phyloP scores from a whole-genome alignment of 2,888 invertebrate genomes.

The Tipula helvola region DNA sequence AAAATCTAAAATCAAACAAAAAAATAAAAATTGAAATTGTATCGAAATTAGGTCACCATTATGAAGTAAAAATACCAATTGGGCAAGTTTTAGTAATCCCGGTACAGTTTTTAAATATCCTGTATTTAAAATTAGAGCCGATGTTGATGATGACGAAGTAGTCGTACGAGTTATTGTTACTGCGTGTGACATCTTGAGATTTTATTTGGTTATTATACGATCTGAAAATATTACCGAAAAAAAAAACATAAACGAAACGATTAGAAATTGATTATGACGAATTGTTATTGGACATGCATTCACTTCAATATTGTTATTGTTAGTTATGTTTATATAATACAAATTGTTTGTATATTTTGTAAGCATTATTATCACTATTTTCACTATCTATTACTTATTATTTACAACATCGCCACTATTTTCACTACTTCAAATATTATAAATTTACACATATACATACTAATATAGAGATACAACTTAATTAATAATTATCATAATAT shows the following conservation, averaged over 20 bases:
- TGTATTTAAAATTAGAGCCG: conserved; percentile 65
- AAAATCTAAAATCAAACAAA: conserved; percentile 46
- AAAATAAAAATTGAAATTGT: conserved; percentile 12
- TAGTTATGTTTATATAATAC: neutral
- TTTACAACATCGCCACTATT: no score
- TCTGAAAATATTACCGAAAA: neutral
- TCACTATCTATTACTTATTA: neutral
- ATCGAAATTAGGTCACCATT: neutral
- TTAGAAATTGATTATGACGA: neutral
- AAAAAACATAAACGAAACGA: neutral
- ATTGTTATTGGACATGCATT: neutral
- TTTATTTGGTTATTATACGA: neutral
- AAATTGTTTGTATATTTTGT: neutral
- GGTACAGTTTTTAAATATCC: conserved; percentile 67
- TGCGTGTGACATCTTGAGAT: conserved; percentile 27
- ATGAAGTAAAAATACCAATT: conserved; percentile 47
- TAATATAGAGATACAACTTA: neutral
- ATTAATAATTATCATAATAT: neutral
- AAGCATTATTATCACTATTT: neutral
- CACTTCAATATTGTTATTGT: neutral
- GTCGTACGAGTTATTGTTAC: conserved; percentile 78
- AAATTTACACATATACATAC: neutral
- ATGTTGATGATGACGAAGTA: conserved; percentile 55
- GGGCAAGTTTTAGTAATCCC: conserved; percentile 66
- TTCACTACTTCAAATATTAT: neutral